Base-by-base conservation (phyloP, 1,140 invertebrate species). In the Leucophenga varia region DNA sequence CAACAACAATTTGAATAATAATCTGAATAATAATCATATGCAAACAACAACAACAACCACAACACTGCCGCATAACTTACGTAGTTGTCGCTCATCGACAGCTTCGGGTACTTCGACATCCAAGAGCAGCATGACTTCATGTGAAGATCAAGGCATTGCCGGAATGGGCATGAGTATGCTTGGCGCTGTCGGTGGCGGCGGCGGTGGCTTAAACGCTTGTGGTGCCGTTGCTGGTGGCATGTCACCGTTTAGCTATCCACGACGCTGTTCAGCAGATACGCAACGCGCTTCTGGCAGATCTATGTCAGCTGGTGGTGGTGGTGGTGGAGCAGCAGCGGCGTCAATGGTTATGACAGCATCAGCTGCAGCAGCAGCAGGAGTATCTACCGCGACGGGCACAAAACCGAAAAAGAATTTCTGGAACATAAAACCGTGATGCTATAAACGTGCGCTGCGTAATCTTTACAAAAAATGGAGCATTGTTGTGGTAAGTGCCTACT, bases 351-450 rank as follows among this genome's bases (percentile, higher is more conserved):
- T 9, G 21, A 38, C 8, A 28, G 53, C 43, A 21, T 17, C 39
- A 36, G 39, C 31, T 30, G 50, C 43, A 42, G 31, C 41, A 40
- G 54, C 42, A 28, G 31, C 52, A 41, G 37, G 40, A 9, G 49
- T 50, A 31, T 32, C 54, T 2, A 42, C 59, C 8, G 54, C 65
- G 38, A 73, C 68, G 14, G 67, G 64, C 35, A 46, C 71, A 52
- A 72, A 74, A 68, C 64, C 61, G 52, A 74, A 70, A 44, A 74
- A 72, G 54, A 71, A 64, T 38, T 74, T 74, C 48, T 74, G 64
- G 71, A 67, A 68, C 49, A 67, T 68, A 64, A 72, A 74, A 64
- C 64, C 69, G 64, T 74, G 68, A 74, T 72, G 64, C 70, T 72
- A 64, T 51, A 71, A 59, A 68, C 65, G 51, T 49, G 70, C 60